Evolutionary conservation across 1,140 invertebrate genomes (phyloP).

Genomic region (Maconellicoccus hirsutus): DNA sequence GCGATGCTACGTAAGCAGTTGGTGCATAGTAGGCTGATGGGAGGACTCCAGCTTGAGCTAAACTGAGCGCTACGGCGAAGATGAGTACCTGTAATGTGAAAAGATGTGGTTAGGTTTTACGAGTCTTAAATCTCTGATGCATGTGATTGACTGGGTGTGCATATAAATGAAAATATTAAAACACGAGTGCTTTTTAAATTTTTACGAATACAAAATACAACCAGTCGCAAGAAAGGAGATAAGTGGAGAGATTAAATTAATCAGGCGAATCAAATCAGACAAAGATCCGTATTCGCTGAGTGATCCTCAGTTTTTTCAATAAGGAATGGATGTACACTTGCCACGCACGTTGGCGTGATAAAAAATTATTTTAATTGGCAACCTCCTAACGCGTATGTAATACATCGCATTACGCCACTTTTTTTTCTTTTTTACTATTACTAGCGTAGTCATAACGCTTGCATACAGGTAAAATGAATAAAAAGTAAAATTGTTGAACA

Average conservation of each 20-base stretch:
- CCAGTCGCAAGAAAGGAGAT: not conserved
- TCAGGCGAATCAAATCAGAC: not conserved
- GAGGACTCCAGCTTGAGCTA: not conserved
- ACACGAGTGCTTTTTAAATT: not conserved
- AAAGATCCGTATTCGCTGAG: not conserved
- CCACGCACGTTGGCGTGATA: not conserved
- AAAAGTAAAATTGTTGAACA: not conserved
- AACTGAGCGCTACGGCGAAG: not conserved
- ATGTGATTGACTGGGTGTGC: no score
- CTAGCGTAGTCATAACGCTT: not conserved
- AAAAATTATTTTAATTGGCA: constrained; percentile 19
- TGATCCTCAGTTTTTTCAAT: not conserved
- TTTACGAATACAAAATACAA: not conserved
- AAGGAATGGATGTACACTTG: not conserved
- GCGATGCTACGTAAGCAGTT: constrained; percentile 23
- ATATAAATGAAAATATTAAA: no score
- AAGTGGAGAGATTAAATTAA: not conserved
- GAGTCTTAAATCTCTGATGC: no score
- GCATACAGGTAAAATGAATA: not conserved
- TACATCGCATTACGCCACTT: constrained; percentile 13
- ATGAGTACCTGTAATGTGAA: not conserved
- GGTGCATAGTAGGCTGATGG: not conserved
- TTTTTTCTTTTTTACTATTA: not conserved
- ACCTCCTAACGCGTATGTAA: not conserved
- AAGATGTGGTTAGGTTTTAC: no score